Evolutionary conservation across 2,888 invertebrate genomes (phyloP), one percentile per base, ranked within the genome.

Genomic region (Cylindroiulus punctatus): DNA sequence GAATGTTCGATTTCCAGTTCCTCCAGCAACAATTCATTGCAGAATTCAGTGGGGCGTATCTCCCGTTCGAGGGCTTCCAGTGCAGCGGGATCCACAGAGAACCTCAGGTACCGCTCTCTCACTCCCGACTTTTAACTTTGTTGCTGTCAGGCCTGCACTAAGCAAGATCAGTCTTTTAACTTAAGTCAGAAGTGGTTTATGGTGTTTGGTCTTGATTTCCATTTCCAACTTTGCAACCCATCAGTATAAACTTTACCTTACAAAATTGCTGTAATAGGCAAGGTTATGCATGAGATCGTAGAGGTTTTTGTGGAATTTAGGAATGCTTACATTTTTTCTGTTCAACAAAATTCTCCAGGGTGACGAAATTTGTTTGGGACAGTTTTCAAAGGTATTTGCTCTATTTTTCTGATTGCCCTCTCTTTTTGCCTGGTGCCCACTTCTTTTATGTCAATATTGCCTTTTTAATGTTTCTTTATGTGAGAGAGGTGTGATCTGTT

Each of bases 11-110:
- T 88, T 89, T 90, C 88, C 87, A 90, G 88, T 88, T 90, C 88
- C 83, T 89, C 88, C 84, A 90, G 91, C 88, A 91, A 89, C 88
- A 91, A 90, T 88, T 91, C 91, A 19, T 88, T 91, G 32, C 90
- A 91, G 88, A 91, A 88, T 82, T 88, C 88, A 36, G 82, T 65
- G 36, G 81, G 85, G 17, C 65, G 84, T 14, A 86, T 86, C 14
- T 82, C 87, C 40, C 87, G 87, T 42, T 86, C 88, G 84, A 86
- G 88, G 86, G 88, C 85, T 86, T 87, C 87, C 14, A 88, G 88
- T 87, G 88, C 87, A 85, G 89, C 87, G 84, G 89, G 89, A 26
- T 90, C 90, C 36, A 88, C 90, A n/a, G 89, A 90, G 85, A 90
- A 90, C 84, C 88, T 90, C 14, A 89, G 86, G 88, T 84, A 88